Evolutionary conservation across 2,888 invertebrate species (phyloP).

Genomic region (Adelognathus sp.): DNA sequence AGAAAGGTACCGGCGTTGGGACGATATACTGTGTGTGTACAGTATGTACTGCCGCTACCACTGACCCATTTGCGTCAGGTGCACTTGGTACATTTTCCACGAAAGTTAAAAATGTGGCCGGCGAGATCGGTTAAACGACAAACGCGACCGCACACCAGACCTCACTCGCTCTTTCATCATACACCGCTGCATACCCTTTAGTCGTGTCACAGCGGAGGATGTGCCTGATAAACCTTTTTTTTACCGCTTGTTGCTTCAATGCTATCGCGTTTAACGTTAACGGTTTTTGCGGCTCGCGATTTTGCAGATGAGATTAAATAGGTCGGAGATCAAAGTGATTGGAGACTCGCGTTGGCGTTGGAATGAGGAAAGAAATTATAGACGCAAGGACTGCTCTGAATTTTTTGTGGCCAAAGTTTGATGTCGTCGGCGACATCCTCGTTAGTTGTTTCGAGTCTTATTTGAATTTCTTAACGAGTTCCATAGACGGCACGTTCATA

Average conservation of each 20-base stretch:
- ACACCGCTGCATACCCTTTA: constrained; percentile 5
- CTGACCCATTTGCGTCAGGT: constrained; percentile 51
- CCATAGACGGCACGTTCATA: constrained; percentile 2
- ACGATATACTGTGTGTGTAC: too few relatives aligned
- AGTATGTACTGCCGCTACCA: neutral
- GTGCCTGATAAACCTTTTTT: constrained; percentile 1
- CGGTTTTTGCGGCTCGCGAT: neutral
- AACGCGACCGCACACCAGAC: constrained; percentile 47
- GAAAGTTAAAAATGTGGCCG: constrained; percentile 54
- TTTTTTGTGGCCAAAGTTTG: neutral
- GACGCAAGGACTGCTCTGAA: neutral
- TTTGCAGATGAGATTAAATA: neutral
- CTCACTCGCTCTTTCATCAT: constrained; percentile 25
- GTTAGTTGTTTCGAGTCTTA: constrained; percentile 3
- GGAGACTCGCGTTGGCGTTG: neutral
- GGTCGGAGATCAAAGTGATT: neutral
- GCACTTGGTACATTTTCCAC: constrained; percentile 54
- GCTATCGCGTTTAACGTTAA: neutral
- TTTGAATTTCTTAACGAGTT: constrained; percentile 28
- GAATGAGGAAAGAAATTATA: neutral
- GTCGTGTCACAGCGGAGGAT: constrained; percentile 16
- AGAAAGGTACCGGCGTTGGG: neutral
- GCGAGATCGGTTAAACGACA: constrained; percentile 52
- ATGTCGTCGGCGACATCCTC: neutral
- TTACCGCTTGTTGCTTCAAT: neutral